These are phyloP conservation scores for Protophormia terraenovae DNA, from an alignment of 2,888 invertebrate species.

Conservation along the genomic window DNA sequence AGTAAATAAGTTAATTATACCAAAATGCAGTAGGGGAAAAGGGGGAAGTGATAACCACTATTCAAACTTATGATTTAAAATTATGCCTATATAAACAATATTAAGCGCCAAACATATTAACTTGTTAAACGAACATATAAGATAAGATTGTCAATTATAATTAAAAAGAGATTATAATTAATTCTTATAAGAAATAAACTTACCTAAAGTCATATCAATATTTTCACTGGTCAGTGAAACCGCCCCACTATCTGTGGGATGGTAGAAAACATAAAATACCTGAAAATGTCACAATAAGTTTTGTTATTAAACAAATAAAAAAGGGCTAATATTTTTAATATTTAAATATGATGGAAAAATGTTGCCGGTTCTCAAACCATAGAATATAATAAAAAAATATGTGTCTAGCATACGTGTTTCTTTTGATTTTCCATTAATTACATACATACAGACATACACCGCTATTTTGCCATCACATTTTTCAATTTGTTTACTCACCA, in stretches of 20 bases:
- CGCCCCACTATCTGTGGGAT: slow-evolving; percentile 91
- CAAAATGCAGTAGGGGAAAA: too few species aligned
- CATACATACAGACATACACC: slow-evolving; percentile 8
- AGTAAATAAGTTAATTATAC: background rate
- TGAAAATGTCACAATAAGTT: slow-evolving; percentile 69
- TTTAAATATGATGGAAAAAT: background rate
- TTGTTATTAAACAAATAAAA: slow-evolving; percentile 27
- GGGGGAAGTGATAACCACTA: background rate
- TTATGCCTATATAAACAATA: background rate
- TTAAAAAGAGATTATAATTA: background rate
- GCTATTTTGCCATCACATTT: slow-evolving; percentile 28
- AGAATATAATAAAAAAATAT: background rate
- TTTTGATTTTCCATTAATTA: slow-evolving; percentile 46
- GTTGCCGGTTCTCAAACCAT: background rate
- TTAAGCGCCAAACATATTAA: background rate
- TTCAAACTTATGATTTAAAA: background rate
- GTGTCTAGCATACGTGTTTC: slow-evolving; percentile 58
- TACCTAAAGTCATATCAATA: slow-evolving; percentile 92
- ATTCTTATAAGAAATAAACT: slow-evolving; percentile 74
- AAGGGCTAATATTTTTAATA: background rate
- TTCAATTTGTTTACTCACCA: slow-evolving; percentile 72
- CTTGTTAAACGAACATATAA: background rate
- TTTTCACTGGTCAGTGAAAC: slow-evolving; percentile 90
- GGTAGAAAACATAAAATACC: slow-evolving; percentile 84
- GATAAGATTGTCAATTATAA: background rate